Base-by-base conservation (phyloP, 2,797 vertebrate species). In the Oryzias dopingdopingensis region DNA sequence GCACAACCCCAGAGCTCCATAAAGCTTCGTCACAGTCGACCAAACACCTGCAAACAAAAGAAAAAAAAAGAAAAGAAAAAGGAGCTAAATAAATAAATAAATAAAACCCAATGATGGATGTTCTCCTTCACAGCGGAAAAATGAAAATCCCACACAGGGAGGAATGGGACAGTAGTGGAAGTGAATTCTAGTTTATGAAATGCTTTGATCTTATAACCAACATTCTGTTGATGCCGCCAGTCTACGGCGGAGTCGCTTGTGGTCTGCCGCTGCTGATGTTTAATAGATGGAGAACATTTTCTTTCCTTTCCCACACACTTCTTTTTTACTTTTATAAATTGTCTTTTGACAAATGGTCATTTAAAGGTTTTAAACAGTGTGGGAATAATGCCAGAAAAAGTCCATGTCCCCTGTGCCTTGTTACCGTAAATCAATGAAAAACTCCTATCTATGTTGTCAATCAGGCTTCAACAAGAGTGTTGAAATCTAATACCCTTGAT, bases 31-130 rank as follows among this genome's bases (percentile, higher is more conserved):
- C 73, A 80, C 22, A 72, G 70, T 77, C 42, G 26, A 74, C 42
- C 65, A 79, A 75, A 78, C 69, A 65, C 32, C 56, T 75, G 71
- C 65, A 77, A 80, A 82, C 66, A 81, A 69, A 68, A 52, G 32
- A 20, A 58, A 42, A n/a, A 50, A 23, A 56, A 59, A 49, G 23
- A 14, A 52, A 20, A 4, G 45, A 37, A 37, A 29, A 29, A 29
- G 26, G 26, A 56, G 51, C 57, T 20, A 46, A 46, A 46, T 46
- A 46, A 46, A 46, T 46, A 46, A 46, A 46, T 46, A 46, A 22
- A 46, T 46, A 46, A 46, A 46, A 13, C 1, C n/a, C 7, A 20
- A 76, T 77, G 84, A 83, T 74, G 77, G 69, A 82, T 81, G 74
- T 59, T 56, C 49, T 56, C 59, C 41, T 65, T 67, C 56, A 42